Evolutionary conservation across 2,113 vertebrate genomes (phyloP).

Genomic region (Polypterus senegalus): DNA sequence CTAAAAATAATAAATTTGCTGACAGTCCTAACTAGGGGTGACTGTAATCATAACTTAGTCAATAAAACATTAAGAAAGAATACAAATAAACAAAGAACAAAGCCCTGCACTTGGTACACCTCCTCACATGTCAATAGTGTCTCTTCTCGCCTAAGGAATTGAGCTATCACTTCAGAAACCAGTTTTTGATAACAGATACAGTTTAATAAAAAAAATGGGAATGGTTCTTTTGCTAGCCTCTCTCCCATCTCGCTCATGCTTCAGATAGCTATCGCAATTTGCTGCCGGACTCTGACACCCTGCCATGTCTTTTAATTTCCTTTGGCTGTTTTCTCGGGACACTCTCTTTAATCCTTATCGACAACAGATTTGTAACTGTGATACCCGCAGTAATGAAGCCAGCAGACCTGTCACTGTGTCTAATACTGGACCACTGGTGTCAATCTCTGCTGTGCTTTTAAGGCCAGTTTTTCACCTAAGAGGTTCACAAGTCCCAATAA

Average conservation of each 20-base stretch:
- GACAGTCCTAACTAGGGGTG: too few relatives aligned
- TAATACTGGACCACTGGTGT: conserved; percentile 1
- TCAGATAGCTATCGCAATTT: not conserved
- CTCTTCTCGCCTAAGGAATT: not conserved
- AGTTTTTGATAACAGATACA: not conserved
- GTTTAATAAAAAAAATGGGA: conserved; percentile 1
- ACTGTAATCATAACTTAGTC: too few relatives aligned
- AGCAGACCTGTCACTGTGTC: not conserved
- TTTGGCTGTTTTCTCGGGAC: not conserved
- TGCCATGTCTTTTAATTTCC: conserved; percentile 2
- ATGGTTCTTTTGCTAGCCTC: not conserved
- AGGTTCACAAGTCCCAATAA: too few relatives aligned
- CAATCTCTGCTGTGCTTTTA: not conserved
- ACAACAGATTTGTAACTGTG: conserved; percentile 2
- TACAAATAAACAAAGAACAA: too few relatives aligned
- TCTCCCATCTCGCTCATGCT: not conserved
- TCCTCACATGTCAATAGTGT: too few relatives aligned
- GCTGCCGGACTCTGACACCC: not conserved
- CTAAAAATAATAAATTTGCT: too few relatives aligned
- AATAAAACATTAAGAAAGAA: too few relatives aligned
- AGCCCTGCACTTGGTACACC: too few relatives aligned
- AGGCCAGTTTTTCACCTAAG: too few relatives aligned
- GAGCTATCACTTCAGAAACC: not conserved
- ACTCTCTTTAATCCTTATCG: conserved; percentile 2
- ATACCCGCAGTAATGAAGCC: conserved; percentile 4